Evolutionary conservation across 2,113 vertebrate genomes (phyloP).

Genomic region (Campylomormyrus numenius): DNA sequence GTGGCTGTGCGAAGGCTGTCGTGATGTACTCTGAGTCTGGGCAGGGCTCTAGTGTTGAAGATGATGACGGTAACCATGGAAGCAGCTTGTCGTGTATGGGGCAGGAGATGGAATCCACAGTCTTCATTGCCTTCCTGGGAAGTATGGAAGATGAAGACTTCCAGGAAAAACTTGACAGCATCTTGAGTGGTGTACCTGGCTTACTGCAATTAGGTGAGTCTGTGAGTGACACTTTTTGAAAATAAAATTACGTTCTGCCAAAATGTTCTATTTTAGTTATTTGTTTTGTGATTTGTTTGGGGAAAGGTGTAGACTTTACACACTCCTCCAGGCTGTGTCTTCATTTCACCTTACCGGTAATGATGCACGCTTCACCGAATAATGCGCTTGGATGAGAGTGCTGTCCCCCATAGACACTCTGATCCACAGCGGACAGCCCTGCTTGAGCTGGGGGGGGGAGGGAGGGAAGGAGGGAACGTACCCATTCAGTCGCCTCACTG

Average conservation of each 20-base stretch:
- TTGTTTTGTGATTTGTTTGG: not conserved
- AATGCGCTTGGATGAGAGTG: not conserved
- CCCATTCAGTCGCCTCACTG: not conserved
- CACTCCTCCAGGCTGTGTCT: not conserved
- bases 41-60: conserved; percentile 79
- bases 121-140: conserved; percentile 88
- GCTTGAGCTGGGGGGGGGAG: not conserved
- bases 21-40: conserved; percentile 66
- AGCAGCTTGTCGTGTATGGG: conserved; percentile 29
- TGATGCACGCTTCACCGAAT: not conserved
- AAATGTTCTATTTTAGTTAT: not conserved
- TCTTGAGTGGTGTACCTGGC: conserved; percentile 76
- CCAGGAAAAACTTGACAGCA: conserved; percentile 71
- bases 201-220: conserved; percentile 81
- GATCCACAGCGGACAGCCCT: not conserved
- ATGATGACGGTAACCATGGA: conserved; percentile 47
- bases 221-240: not conserved
- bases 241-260: not conserved
- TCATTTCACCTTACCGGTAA: not conserved
- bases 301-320: not conserved
- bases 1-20: conserved; percentile 60
- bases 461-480: not conserved
- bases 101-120: conserved; percentile 62
- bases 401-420: not conserved
- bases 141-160: conserved; percentile 88